phyloP scores from a whole-genome alignment of 2,888 invertebrate species.

The Drosophila melanosoma region DNA sequence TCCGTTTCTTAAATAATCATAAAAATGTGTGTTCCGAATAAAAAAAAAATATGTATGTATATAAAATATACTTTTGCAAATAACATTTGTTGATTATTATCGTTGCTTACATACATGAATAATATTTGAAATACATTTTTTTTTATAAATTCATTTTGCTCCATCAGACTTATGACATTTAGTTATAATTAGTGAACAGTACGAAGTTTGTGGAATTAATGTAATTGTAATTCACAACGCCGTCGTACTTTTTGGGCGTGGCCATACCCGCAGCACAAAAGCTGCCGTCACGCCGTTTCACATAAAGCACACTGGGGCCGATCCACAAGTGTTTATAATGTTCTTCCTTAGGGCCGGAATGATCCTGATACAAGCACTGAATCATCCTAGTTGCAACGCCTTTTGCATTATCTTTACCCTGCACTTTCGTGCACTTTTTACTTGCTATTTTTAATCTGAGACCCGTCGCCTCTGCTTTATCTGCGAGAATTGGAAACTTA shows the following conservation, averaged over 20 bases:
- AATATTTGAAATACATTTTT: neutral
- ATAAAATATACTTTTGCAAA: neutral
- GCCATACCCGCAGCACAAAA: conserved; percentile 50
- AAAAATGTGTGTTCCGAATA: neutral
- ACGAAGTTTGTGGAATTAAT: too few species aligned
- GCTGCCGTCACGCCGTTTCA: conserved; percentile 24
- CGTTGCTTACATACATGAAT: neutral
- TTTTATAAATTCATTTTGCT: neutral
- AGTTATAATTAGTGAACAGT: neutral
- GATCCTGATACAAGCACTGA: conserved; percentile 17
- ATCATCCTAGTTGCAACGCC: conserved; percentile 4
- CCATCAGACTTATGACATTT: too few species aligned
- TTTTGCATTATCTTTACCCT: neutral
- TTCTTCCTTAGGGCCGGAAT: too few species aligned
- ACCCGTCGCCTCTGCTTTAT: too few species aligned
- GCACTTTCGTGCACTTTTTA: neutral
- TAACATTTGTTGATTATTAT: neutral
- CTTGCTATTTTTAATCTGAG: too few species aligned
- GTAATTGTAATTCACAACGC: neutral
- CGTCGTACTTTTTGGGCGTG: conserved; percentile 42
- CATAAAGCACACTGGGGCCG: conserved; percentile 51
- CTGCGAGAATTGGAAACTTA: too few species aligned
- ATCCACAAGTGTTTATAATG: conserved; percentile 8
- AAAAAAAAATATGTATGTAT: neutral
- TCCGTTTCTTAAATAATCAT: neutral